Base-by-base conservation (phyloP, 2,113 vertebrate species). In the Turnix velox region DNA sequence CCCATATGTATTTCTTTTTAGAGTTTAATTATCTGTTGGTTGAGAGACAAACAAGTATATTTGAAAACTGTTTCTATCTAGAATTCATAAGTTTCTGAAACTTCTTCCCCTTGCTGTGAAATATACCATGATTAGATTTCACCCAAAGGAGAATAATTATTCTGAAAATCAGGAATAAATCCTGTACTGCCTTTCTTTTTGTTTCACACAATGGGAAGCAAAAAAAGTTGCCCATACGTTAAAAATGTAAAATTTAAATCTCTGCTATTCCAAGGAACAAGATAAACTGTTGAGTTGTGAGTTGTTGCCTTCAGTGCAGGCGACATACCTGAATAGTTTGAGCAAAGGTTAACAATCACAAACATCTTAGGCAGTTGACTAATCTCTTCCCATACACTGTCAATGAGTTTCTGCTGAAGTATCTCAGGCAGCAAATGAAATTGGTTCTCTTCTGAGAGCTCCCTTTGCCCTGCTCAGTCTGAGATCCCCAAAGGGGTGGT, bases 361-460 rank as follows among this genome's bases (percentile, higher is more conserved):
- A 62, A 73, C 15, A 40, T 87, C 63, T 76, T 35, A 33, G 55
- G 30, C 58, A 58, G 71, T 48, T 84, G 45, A 65, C 31, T 82
- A 62, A 89, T 62, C 62, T 76, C 77, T 75, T 93, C 67, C 35
- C 46, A 54, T 89, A 33, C 28, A 73, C 49, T 6, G 69, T 42
- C 46, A 63, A 65, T 73, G 62, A 72, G 23, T 66, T 59, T 75
- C 49, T 96, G 88, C 84, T 87, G 87, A 94, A 92, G 84, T 87
- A 92, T 93, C 92, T 91, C 49, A 40, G 33, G 27, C 65, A 88
- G 69, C 45, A 82, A 92, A 73, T 51, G 57, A 88, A 92, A 87
- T 58, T 54, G 3, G 28, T 82, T 79, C 37, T 78, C 66, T 52
- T 92, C 55, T 78, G 73, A 69, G 74, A 82, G 14, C 31, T 76